Evolutionary conservation across 2,113 vertebrate genomes (phyloP), one percentile per base, ranked within the genome.

Genomic region (Embiotoca jacksoni): DNA sequence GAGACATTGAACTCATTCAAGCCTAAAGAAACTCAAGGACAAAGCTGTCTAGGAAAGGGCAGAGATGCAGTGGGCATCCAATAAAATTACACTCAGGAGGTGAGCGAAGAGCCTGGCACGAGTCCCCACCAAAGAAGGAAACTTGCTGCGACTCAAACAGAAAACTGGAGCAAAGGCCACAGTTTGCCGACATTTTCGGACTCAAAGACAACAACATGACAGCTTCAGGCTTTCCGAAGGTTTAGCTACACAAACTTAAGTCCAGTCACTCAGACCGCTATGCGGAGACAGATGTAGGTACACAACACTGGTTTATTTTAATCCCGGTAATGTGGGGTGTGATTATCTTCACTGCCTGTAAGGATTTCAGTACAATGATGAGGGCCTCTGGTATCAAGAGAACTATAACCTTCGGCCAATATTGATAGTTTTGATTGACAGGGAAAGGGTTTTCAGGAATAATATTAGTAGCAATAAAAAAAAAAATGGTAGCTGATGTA

Each of bases 41-140:
- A 36, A 61, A 54, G 47, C 30, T 53, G 9, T 44, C 50, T 59
- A 31, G 16, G 39, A 56, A 78, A 63, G 35, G 37, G 58, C 35
- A 44, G 53, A 72, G 67, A 66, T 13, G n/a, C 41, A 13, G 66
- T n/a, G 57, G 58, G 7, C 39, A 74, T 65, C 32, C 41, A 46
- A 50, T 58, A 59, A 74, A 79, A 75, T 59, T 47, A 80, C 56
- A 64, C 63, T 61, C 33, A 13, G 58, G 31, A 81, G 72, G 13
- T 52, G 64, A 75, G 53, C 35, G 53, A 47, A 44, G 16, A 36
- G 47, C 33, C 36, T 13, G 46, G 1, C 7, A 14, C 15, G 53
- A 23, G 60, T 59, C 54, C 41, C 52, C 72, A n/a, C 31, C 47
- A 35, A 71, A 50, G 39, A 36, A 47, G 50, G 4, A 23, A 23